Base-by-base conservation (phyloP, 2,797 vertebrate genomes). In the Cuniculus paca region DNA sequence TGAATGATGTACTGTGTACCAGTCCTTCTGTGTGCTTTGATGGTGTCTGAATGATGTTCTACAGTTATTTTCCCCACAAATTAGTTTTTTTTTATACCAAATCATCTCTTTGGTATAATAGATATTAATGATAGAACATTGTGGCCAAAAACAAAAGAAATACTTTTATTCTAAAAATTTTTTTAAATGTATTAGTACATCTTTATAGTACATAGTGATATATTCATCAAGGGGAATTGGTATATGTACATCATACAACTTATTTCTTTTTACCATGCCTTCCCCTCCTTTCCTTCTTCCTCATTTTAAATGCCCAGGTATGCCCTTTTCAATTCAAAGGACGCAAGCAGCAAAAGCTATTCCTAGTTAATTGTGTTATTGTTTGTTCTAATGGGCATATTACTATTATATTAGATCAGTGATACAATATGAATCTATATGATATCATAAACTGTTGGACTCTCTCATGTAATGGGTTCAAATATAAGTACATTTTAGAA, bases 251-350 rank as follows among this genome's bases (percentile, higher is more conserved):
- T 45, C 39, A 16, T 26, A 45, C 24, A 45, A 14, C 22, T 74
- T 45, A 26, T 74, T 68, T 68, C n/a, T 34, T 39, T 74, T 74
- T 74, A 74, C 12, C 28, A 14, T 12, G 22, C 22, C 39, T 28
- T 74, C 24, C 39, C 6, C 42, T 74, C 5, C 24, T 45, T 14
- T 74, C 22, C 39, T 74, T 45, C 24, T 16, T 45, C 24, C 89
- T 90, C 8, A 77, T 77, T 90, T 83, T 34, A 65, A 90, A 31
- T 34, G 74, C 16, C 28, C 39, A 26, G 45, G 8, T 50, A 48
- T 70, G 91, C 58, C 65, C 75, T 95, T 95, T 87, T n/a, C 83
- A 77, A 82, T 89, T 94, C 58, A 77, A 86, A 77, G n/a, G 72
- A 63, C 6, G 26, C 13, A 45, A 63, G 14, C 6, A 58, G 68